Percentiles rank a stretch among this genome's conserved stretches.
These are phyloP conservation scores for Coptodon bakossiorum DNA, from an alignment of 2,113 vertebrate genomes.

Conservation along the genomic window DNA sequence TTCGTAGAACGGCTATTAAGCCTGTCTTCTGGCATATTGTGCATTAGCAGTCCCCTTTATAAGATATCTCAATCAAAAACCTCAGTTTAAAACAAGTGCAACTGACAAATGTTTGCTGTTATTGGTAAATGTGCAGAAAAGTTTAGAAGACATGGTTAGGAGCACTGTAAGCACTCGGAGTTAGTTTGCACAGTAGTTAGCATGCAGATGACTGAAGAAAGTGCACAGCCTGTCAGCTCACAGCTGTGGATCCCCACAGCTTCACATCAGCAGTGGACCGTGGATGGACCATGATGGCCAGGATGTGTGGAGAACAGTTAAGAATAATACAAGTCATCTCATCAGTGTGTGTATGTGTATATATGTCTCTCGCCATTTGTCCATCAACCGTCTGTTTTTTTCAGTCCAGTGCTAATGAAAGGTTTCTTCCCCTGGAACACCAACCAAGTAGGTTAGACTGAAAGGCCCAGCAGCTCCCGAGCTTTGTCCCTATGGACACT, in stretches of 20 bases:
- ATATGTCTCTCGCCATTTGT: background rate
- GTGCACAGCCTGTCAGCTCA: background rate
- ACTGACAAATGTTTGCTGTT: background rate
- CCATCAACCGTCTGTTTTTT: background rate
- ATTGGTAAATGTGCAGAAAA: background rate
- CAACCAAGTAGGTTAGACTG: slow-evolving; percentile 17
- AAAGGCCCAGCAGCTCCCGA: slow-evolving; percentile 30
- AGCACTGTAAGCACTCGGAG: background rate
- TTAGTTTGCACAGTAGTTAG: background rate
- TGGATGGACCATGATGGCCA: slow-evolving; percentile 32
- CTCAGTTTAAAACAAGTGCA: background rate
- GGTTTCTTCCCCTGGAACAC: background rate
- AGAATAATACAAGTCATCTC: slow-evolving; percentile 26
- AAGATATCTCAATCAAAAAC: background rate
- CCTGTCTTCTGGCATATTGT: background rate
- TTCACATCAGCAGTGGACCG: slow-evolving; percentile 38
- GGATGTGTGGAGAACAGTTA: slow-evolving; percentile 30
- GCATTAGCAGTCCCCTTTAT: background rate
- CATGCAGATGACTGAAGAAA: background rate
- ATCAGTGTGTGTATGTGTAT: background rate
- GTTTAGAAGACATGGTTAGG: background rate
- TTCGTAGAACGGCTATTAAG: background rate
- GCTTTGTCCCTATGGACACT: slow-evolving; percentile 29
- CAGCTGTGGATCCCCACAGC: slow-evolving; percentile 28
- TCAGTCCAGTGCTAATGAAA: slow-evolving; percentile 50